These are phyloP conservation scores for Cydia fagiglandana DNA, from an alignment of 1,140 invertebrate species.

Conservation along the genomic window DNA sequence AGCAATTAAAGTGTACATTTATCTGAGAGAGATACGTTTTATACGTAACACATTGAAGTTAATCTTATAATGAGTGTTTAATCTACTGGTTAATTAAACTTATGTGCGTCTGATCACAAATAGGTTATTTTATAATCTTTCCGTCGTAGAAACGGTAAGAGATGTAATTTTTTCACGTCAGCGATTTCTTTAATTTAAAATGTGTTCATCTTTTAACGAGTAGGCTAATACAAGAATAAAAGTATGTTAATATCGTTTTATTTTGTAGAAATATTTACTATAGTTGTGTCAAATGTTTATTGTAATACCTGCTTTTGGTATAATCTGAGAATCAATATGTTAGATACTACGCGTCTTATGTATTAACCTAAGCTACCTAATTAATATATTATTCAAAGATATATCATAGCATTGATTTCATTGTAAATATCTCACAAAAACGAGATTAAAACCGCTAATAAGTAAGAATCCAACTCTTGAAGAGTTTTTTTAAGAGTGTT, in stretches of 20 bases:
- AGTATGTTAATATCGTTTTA: not conserved
- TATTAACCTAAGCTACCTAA: too few species aligned
- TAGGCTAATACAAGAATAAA: not conserved
- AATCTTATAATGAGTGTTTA: slow-evolving; percentile 49
- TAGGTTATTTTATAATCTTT: slow-evolving; percentile 8
- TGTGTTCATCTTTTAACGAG: not conserved
- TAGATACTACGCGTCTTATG: too few species aligned
- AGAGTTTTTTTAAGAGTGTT: too few species aligned
- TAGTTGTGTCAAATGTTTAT: too few species aligned
- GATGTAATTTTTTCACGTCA: not conserved
- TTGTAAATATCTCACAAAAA: too few species aligned
- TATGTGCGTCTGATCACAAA: not conserved
- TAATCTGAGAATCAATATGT: too few species aligned
- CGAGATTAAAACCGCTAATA: too few species aligned
- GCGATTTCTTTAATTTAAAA: slow-evolving; percentile 7
- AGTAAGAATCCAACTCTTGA: too few species aligned
- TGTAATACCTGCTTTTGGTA: too few species aligned
- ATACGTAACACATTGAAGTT: slow-evolving; percentile 41
- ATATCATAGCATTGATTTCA: too few species aligned
- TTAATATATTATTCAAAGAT: too few species aligned
- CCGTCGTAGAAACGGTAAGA: not conserved
- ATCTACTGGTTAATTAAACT: slow-evolving; percentile 36
- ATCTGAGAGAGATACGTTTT: slow-evolving; percentile 54
- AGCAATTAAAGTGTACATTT: slow-evolving; percentile 73
- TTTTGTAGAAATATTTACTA: not conserved